Evolutionary conservation across 2,888 invertebrate species (phyloP), one percentile per base, ranked within the genome.

Genomic region (Baccha elongata): DNA sequence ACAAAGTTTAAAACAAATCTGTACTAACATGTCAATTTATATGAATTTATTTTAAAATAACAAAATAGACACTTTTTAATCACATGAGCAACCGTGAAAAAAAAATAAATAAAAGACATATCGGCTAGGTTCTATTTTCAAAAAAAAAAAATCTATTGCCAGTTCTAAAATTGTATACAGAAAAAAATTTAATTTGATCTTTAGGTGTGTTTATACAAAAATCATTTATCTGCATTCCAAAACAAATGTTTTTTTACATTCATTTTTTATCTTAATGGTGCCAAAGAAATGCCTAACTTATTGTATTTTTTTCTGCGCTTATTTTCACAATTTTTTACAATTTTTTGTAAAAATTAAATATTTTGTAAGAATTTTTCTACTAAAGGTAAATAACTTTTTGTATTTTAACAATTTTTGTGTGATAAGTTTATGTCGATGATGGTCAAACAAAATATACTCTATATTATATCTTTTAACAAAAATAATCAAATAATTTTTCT

Each of bases 1-100:
- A 29, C 67, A 55, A 32, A 40, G 2, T n/a, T n/a, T n/a, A n/a
- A n/a, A n/a, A n/a, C 13, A 19, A 52, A 50, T 81, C 69, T 23
- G 37, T 64, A 75, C 50, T 65, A 62, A 71, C n/a, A 53, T 71
- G 81, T 81, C 81, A 81, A 81, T 81, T 81, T 53, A 44, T 26
- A 71, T 67, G 75, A 81, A 81, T 75, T 75, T 75, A 80, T 80
- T 80, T 80, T 32, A 62, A 23, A 50, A 48, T 0, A 73, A 55
- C 23, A 55, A 55, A 67, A 37, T 42, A 58, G 7, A 68, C 48
- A 32, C 64, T 76, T 50, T 46, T 35, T 35, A 29, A 65, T 32
- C 44, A 55, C 29, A 52, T 44, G 42, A 17, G 17, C 17, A 21
- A 37, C 26, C 15, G 46, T 23, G 6, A n/a, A 44, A 19, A 55